Evolutionary conservation across 1,140 invertebrate species (phyloP).

Genomic region (Brachionus koreanus): DNA sequence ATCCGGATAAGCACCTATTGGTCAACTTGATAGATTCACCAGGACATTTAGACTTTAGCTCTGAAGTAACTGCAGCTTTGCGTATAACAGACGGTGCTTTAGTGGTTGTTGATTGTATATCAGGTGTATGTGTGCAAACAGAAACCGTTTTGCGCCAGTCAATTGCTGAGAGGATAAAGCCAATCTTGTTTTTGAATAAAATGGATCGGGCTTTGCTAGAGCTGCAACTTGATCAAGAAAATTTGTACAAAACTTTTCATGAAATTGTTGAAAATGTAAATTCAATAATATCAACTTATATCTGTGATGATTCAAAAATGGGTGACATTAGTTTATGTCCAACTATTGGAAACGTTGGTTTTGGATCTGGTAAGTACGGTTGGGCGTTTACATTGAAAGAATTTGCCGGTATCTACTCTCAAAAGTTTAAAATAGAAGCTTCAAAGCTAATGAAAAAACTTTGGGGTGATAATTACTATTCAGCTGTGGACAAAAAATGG

Average conservation of each 20-base stretch:
- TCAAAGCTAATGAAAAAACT: conserved; percentile 32
- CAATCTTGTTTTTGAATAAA: conserved; percentile 43
- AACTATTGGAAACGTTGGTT: conserved; percentile 1
- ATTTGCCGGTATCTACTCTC: conserved; percentile 1
- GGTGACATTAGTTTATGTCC: not conserved
- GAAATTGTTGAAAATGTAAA: conserved; percentile 21
- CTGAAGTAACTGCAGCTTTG: conserved; percentile 43
- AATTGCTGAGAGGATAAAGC: conserved; percentile 42
- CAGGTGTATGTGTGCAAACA: conserved; percentile 44
- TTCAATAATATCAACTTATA: conserved; percentile 21
- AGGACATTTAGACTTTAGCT: conserved; percentile 42
- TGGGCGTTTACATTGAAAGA: conserved; percentile 22
- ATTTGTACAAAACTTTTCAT: conserved; percentile 15
- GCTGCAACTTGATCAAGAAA: conserved; percentile 20
- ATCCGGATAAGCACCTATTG: conserved; percentile 14
- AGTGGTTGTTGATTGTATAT: conserved; percentile 37
- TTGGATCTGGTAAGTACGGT: not conserved
- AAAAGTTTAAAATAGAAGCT: conserved; percentile 44
- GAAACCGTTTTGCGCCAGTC: conserved; percentile 44
- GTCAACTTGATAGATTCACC: conserved; percentile 44
- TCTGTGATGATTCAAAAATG: not conserved
- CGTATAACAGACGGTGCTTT: conserved; percentile 42
- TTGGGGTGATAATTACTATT: conserved; percentile 16
- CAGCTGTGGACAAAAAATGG: conserved; percentile 8
- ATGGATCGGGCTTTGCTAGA: conserved; percentile 40